Evolutionary conservation across 2,113 vertebrate species (phyloP).

Genomic region (pig (Sus scrofa)): DNA sequence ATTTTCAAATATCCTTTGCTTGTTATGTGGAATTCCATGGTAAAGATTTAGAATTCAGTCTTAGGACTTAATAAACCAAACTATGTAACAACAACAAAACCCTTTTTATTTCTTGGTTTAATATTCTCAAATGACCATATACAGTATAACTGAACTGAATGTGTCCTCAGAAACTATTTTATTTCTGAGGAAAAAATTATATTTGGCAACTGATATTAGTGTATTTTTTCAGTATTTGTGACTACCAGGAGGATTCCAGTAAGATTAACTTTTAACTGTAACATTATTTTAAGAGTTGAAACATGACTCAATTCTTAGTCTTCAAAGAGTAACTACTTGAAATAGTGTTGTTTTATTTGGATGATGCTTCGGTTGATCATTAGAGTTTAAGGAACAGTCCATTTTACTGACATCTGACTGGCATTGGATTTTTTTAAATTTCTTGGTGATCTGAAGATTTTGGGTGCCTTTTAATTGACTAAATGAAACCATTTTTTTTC

Average conservation of each 20-base stretch:
- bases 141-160: slow-evolving; percentile 2
- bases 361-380: neutral
- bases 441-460: slow-evolving; percentile 50
- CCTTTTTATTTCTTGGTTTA: neutral
- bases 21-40: neutral
- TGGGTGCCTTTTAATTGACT: slow-evolving; percentile 39
- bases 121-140: neutral
- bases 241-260: neutral
- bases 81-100: neutral
- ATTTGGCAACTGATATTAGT: neutral
- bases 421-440: slow-evolving; percentile 48
- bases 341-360: slow-evolving; percentile 14
- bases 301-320: neutral
- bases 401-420: slow-evolving; percentile 22
- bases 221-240: slow-evolving; percentile 10
- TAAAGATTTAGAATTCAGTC: slow-evolving; percentile 42
- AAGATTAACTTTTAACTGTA: slow-evolving; percentile 37
- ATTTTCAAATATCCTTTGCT: slow-evolving; percentile 58
- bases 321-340: slow-evolving; percentile 34
- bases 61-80: slow-evolving; percentile 16
- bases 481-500: slow-evolving; percentile 26
- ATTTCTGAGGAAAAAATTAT: slow-evolving; percentile 52
- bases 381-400: slow-evolving; percentile 35
- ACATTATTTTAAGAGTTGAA: slow-evolving; percentile 60
- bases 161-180: slow-evolving; percentile 38